Base-by-base conservation (phyloP, 2,888 invertebrate species). In the Maniola hyperantus region DNA sequence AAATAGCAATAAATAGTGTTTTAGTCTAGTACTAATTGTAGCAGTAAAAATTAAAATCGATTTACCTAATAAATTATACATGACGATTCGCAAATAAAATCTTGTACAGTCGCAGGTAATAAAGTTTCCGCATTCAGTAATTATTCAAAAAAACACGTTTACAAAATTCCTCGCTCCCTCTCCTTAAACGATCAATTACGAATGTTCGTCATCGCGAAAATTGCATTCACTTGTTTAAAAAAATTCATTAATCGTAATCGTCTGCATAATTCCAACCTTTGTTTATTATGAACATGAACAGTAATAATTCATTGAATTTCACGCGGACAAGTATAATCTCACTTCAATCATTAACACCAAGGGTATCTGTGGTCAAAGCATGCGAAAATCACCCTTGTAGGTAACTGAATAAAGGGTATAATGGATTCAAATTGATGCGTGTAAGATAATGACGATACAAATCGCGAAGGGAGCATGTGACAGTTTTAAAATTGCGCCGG, bases 401-500 rank as follows among this genome's bases (percentile, higher is more conserved):
- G 8, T 42, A 33, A 39, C 4, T 26, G 1, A 6, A 42, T 74
- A 72, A 68, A 64, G 75, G 54, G 11, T n/a, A 67, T 57, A 71
- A 71, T 72, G 39, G 65, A 58, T 50, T 69, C 33, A 15, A 18
- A 48, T 46, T 61, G 55, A 48, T 59, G 65, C 57, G 39, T 58
- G 15, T 46, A 48, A 33, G 48, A 71, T 81, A 82, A 81, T 80
- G 77, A 80, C 76, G 78, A 73, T 72, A 63, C 68, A 76, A 80
- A 78, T 81, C 77, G 76, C 68, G 71, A 74, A 76, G 76, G 71
- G 61, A 75, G 74, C 79, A 75, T 81, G 78, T 80, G 84, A 83
- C 83, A 84, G 81, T 79, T 81, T 77, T 74, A 71, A 81, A 82
- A 84, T 84, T 80, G 78, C 78, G 65, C 72, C 66, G 26, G 26